Conservation (phyloP, 1,140 invertebrate species). For the Centruroides sculpturatus region DNA sequence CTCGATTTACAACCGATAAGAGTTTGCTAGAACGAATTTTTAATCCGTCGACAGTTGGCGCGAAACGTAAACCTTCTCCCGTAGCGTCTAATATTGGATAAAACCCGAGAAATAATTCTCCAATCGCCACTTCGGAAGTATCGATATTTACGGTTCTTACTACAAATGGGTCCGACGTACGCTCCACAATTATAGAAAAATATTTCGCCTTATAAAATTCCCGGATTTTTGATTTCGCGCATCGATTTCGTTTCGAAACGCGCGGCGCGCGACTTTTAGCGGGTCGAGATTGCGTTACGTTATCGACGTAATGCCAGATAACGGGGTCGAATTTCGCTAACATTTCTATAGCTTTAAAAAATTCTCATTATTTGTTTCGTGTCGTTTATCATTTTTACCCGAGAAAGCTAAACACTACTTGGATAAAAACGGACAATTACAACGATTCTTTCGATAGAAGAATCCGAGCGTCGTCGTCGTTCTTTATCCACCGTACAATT, state of each 20-base stretch:
- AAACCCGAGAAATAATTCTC: background rate
- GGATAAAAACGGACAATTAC: background rate
- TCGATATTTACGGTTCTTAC: background rate
- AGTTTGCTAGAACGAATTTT: too few species aligned
- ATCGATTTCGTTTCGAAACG: background rate
- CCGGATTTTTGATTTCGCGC: background rate
- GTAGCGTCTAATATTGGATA: background rate
- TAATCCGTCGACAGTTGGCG: too few species aligned
- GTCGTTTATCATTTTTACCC: background rate
- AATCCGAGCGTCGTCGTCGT: background rate
- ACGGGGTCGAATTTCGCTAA: constrained; percentile 3
- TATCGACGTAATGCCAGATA: background rate
- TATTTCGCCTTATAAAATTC: background rate
- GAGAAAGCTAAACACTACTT: background rate
- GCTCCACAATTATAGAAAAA: background rate
- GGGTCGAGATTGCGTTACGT: background rate
- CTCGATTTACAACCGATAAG: too few species aligned
- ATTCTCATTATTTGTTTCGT: constrained; percentile 1
- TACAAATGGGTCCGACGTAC: background rate
- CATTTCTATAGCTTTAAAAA: background rate
- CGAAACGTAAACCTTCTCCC: too few species aligned
- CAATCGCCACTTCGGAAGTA: background rate
- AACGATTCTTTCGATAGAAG: background rate
- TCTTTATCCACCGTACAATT: background rate
- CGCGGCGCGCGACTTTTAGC: background rate